Percentiles rank a stretch among this genome's conserved stretches.
phyloP scores from a whole-genome alignment of 2,888 invertebrate genomes.

The Trissonchulus latispiculum region DNA sequence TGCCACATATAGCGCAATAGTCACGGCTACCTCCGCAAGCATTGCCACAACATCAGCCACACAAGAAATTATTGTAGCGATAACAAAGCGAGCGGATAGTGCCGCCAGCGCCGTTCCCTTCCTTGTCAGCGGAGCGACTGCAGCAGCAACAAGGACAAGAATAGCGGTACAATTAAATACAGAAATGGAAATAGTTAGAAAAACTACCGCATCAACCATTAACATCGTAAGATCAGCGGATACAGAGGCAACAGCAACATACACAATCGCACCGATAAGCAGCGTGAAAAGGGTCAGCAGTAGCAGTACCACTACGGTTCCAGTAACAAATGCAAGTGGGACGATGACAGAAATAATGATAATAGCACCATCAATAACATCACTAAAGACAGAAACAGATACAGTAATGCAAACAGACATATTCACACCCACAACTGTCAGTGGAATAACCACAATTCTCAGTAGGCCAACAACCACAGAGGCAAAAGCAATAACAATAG shows the following conservation, averaged over 20 bases:
- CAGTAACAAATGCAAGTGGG: neutral
- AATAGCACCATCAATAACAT: neutral
- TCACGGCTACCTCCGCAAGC: no score
- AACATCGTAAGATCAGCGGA: neutral
- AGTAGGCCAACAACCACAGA: neutral
- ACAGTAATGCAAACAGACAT: neutral
- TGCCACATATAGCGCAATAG: no score
- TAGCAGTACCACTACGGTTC: no score
- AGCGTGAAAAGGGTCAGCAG: no score
- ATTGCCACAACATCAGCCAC: no score
- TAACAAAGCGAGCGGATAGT: no score
- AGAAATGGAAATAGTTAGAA: no score
- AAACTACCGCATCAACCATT: neutral
- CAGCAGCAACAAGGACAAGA: no score
- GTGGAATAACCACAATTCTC: neutral
- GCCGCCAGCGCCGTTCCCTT: no score
- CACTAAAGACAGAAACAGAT: neutral
- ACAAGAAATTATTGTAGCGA: no score
- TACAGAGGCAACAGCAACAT: neutral
- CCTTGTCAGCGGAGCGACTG: no score
- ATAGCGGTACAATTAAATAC: no score
- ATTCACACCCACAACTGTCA: neutral
- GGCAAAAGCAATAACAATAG: neutral
- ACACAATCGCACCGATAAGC: neutral
- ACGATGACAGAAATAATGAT: neutral